Base-by-base conservation (phyloP, 2,888 invertebrate genomes). In the Athrips mouffetella region DNA sequence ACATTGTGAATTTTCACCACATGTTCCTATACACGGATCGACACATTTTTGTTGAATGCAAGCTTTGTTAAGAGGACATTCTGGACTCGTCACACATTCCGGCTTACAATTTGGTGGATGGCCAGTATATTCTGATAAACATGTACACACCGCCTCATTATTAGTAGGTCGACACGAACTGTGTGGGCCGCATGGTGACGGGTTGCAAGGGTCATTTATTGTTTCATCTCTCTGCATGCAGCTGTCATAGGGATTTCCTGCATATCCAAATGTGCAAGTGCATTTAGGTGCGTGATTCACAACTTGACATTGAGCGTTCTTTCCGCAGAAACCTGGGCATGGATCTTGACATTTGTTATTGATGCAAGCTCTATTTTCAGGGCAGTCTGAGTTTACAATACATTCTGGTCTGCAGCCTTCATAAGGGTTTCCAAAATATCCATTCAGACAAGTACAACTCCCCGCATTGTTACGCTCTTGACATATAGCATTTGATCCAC, bases 151-250 rank as follows among this genome's bases (percentile, higher is more conserved):
- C 2, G 93, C 93, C 63, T 92, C 91, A 46, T 89, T 86, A 57
- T 91, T 91, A 16, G 86, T 73, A 53, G 90, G 90, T 52, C 89
- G 89, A 67, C 95, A 95, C 57, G 91, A 85, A 52, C 94, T 92
- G 70, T 94, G 92, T n/a, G 92, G 91, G 21, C 96, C 96, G 72
- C 96, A 96, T 1, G 95, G 94, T 42, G 93, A 92, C 35, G 94
- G 94, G 50, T 89, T 79, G 68, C 95, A 95, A 23, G 94, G 93
- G 72, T 94, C 91, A 41, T 60, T 75, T 45, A 85, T 81, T 39
- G 73, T 66, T 52, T 81, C 87, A 75, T 79, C 67, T 74, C 63
- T 76, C 27, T 75, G 49, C 41, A 73, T 54, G 53, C 88, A 89
- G 30, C 63, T 71, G 30, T 80, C 78, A 54, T 83, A 95, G 21